Evolutionary conservation across 2,888 invertebrate genomes (phyloP).

Genomic region (Phragmatobia fuliginosa): DNA sequence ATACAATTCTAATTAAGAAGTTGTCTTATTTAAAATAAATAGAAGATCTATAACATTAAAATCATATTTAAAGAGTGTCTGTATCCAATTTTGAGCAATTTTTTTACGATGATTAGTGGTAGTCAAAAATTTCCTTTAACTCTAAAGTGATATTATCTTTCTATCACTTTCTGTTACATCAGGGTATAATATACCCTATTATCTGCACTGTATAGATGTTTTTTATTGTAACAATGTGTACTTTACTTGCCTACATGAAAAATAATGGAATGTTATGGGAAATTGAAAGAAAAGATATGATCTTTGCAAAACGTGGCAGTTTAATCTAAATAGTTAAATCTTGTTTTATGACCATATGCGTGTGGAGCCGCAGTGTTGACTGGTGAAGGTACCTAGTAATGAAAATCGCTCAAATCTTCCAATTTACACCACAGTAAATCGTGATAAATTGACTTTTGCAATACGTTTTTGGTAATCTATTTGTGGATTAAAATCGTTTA

Average conservation of each 20-base stretch:
- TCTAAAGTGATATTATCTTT: too few relatives aligned
- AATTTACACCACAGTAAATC: constrained; percentile 50
- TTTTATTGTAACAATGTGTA: too few relatives aligned
- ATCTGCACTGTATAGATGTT: too few relatives aligned
- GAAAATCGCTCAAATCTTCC: constrained; percentile 6
- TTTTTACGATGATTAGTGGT: not conserved
- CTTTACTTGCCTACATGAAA: too few relatives aligned
- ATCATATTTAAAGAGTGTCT: not conserved
- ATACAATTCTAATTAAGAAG: too few relatives aligned
- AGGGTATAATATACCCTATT: too few relatives aligned
- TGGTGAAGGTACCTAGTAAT: not conserved
- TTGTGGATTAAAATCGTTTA: constrained; percentile 70
- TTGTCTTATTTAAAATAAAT: too few relatives aligned
- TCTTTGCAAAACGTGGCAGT: not conserved
- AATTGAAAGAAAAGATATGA: too few relatives aligned
- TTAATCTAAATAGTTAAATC: not conserved
- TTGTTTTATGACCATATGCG: not conserved
- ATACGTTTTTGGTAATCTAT: constrained; percentile 73
- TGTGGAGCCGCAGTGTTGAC: not conserved
- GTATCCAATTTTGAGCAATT: too few relatives aligned
- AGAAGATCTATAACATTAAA: too few relatives aligned
- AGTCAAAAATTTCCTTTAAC: not conserved
- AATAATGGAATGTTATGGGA: too few relatives aligned
- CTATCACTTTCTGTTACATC: not conserved
- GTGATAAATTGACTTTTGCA: constrained; percentile 74